A percentile compares a stretch with the other conserved stretches of the same genome.
phyloP scores from a whole-genome alignment of 1,140 invertebrate genomes.

The Sipha flava region DNA sequence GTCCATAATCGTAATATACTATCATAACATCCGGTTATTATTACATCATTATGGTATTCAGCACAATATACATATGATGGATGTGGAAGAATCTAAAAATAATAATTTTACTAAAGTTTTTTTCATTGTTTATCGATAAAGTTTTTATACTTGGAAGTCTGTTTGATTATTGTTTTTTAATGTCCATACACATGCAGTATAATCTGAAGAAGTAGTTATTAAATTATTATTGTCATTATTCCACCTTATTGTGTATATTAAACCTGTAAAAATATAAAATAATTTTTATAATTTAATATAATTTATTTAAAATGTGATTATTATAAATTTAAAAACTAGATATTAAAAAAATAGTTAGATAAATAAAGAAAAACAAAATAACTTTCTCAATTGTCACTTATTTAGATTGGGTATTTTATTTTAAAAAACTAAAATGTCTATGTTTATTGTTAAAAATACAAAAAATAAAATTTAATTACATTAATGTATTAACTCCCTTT shows the following conservation, averaged over 20 bases:
- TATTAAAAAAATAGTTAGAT: too few relatives aligned
- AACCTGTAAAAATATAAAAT: slow-evolving; percentile 42
- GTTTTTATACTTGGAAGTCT: not conserved
- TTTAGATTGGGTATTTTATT: too few relatives aligned
- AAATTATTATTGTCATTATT: slow-evolving; percentile 49
- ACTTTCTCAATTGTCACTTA: too few relatives aligned
- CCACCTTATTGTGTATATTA: slow-evolving; percentile 58
- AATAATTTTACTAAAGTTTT: not conserved
- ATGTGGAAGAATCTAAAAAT: slow-evolving; percentile 51
- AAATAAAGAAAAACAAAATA: too few relatives aligned
- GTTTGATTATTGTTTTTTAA: not conserved
- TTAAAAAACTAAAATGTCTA: too few relatives aligned
- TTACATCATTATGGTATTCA: slow-evolving; percentile 41
- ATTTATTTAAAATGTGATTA: not conserved
- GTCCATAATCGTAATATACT: slow-evolving; percentile 53
- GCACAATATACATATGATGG: slow-evolving; percentile 58
- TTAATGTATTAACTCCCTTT: too few relatives aligned
- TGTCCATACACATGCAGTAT: slow-evolving; percentile 53
- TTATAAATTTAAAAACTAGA: too few relatives aligned
- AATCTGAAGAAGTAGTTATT: slow-evolving; percentile 55
- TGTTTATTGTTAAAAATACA: too few relatives aligned
- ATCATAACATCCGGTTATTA: slow-evolving; percentile 57
- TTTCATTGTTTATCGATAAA: not conserved
- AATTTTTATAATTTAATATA: not conserved
- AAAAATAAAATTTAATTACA: too few relatives aligned